Base-by-base conservation (phyloP, 2,797 vertebrate species). In the Enteromius fasciolatus region DNA sequence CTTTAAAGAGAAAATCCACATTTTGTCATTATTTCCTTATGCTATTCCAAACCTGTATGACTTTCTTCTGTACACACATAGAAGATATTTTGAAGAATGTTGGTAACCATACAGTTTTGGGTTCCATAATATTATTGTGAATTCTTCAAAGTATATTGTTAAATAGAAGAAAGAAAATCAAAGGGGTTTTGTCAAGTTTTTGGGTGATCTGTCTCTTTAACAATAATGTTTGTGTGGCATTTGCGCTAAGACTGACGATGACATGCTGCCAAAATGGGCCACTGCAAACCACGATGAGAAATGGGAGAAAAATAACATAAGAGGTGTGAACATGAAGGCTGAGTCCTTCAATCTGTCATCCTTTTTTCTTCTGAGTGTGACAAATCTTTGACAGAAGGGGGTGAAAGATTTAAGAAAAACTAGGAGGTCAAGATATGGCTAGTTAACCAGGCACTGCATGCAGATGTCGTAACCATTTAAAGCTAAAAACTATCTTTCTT, bases 361-460 rank as follows among this genome's bases (percentile, higher is more conserved):
- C 46, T 20, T 33, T 54, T 74, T 74, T n/a, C 31, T 76, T 31
- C 15, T 69, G 5, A 69, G 39, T 46, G 12, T 46, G 36, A 69
- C n/a, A 69, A 46, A n/a, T 10, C 41, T 41, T 46, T 69, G 67
- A 46, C n/a, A 25, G 39, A 46, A 69, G 36, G 5, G 64, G 12
- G 18, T 23, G 5, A 64, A 36, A 39, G 17, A 46, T 46, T 69
- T 46, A 46, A 69, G 67, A 69, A 41, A 69, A 69, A 41, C 67
- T 69, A 46, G 12, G 39, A 46, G 54, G 74, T 63, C 75, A 76
- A 63, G 36, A 76, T 28, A 76, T 44, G 54, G 39, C 39, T 63
- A 25, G 57, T 46, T 76, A 46, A 77, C 25, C 23, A 64, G 15
- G 39, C 52, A 76, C 54, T 25, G 36, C 33, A 18, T 20, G 39